Base-by-base conservation (phyloP, 2,113 vertebrate species). In the Psittacula cyanocephala region DNA sequence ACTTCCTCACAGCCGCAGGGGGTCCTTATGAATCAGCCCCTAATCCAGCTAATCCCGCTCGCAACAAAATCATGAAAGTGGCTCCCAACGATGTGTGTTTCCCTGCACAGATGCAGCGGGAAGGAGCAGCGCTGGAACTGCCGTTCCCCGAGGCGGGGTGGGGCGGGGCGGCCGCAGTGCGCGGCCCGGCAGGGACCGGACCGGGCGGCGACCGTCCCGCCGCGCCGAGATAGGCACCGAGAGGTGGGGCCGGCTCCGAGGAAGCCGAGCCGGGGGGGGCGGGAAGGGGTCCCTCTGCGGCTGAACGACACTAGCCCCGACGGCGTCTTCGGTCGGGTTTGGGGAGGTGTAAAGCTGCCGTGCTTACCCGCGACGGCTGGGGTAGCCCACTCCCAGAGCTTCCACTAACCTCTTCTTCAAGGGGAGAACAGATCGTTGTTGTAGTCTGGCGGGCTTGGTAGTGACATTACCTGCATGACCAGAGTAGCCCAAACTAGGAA, bases 41-140 rank as follows among this genome's bases (percentile, higher is more conserved):
- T 98, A 98, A 98, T 98, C 98, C 98, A 98, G 97, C 98, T 98
- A 98, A 98, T 98, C 98, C 98, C 94, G 97, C 97, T 98, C 95
- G 97, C 97, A 97, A 98, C 98, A 98, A 97, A 98, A 97, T 98
- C 97, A 94, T 97, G 97, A 97, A 98, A 98, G 98, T 98, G 97
- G 97, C 97, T 98, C 98, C 97, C 95, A 95, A 95, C 95, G 98
- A 97, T 75, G 90, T 83, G 87, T 70, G 89, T 97, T 97, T 97
- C 97, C 95, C 94, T 63, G 92, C 94, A 90, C 96, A 91, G 97
- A 97, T 96, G 96, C 95, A 63, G 88, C 82, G 94, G 84, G 95
- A 96, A 96, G 93, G 81, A 69, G 65, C 52, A 14, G 93, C 65
- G 15, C 23, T 72, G 95, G 95, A 92, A 93, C 12, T 75, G 92